A percentile compares a stretch with the other conserved stretches of the same genome.
These are phyloP conservation scores for Laothoe populi DNA, from an alignment of 2,888 invertebrate species.

Conservation along the genomic window DNA sequence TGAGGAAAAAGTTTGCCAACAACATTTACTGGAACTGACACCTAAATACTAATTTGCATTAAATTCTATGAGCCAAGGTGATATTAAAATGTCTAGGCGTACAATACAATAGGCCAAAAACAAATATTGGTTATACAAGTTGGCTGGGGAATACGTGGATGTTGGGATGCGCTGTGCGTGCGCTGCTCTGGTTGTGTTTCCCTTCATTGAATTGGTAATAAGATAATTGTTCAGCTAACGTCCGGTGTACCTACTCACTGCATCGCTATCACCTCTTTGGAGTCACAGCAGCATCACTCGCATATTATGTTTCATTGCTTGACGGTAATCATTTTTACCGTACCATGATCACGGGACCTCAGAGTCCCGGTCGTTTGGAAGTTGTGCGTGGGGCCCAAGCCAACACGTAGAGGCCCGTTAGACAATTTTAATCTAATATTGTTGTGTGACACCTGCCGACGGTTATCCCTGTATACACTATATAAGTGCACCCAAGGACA, in stretches of 20 bases:
- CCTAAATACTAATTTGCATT: conserved; percentile 23
- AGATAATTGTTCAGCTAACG: conserved; percentile 61
- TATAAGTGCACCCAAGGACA: no score
- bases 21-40: conserved; percentile 3
- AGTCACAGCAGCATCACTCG: conserved; percentile 8
- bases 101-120: conserved; percentile 42
- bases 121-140: conserved; percentile 36
- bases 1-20: conserved; percentile 2
- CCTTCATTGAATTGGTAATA: conserved; percentile 79
- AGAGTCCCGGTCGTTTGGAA: no score
- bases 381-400: no score
- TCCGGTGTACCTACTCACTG: conserved; percentile 45
- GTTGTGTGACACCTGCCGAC: no score
- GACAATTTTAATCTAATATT: no score
- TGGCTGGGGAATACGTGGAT: conserved; percentile 33
- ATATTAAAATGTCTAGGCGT: conserved; percentile 28
- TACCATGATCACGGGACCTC: no score
- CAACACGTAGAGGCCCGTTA: no score
- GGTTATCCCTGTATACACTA: no score
- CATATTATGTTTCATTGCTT: background rate
- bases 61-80: conserved; percentile 43
- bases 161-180: conserved; percentile 53
- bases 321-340: background rate
- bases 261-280: conserved; percentile 1
- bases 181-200: conserved; percentile 57